Evolutionary conservation across 2,113 vertebrate species (phyloP).

Genomic region (Terrapene triunguis): DNA sequence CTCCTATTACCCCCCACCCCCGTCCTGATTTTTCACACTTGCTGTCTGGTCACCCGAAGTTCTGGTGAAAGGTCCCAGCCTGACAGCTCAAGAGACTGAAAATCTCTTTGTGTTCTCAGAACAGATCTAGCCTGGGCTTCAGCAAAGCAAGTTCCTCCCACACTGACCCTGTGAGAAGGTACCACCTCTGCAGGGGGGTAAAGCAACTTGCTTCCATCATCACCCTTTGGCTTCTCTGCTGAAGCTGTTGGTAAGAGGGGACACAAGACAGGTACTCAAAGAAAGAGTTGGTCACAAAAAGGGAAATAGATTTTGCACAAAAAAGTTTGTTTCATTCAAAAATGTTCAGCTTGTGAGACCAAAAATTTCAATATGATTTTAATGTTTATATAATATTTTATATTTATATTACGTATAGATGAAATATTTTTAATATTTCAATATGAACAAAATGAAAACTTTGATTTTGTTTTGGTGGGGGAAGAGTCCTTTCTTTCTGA

Average conservation of each 20-base stretch:
- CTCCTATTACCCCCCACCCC: too few species aligned
- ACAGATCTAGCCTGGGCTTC: background rate
- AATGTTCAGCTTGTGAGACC: background rate
- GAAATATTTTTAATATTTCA: background rate
- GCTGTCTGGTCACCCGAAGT: too few species aligned
- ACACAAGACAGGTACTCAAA: background rate
- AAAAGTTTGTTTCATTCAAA: background rate
- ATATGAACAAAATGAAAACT: background rate
- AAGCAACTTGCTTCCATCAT: background rate
- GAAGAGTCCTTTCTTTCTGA: background rate
- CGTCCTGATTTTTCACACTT: too few species aligned
- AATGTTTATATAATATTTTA: too few species aligned
- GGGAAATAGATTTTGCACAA: background rate
- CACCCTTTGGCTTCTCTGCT: background rate
- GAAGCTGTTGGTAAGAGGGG: background rate
- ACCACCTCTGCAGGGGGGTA: background rate
- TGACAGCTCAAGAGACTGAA: background rate
- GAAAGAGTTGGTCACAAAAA: background rate
- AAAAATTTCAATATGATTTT: background rate
- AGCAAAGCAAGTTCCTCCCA: background rate
- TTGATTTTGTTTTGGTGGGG: background rate
- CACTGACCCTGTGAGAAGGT: background rate
- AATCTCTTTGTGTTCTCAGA: background rate
- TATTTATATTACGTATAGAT: background rate
- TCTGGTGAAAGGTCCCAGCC: background rate